Evolutionary conservation across 2,888 invertebrate species (phyloP), one percentile per base, ranked within the genome.

Genomic region (Hirtodrosophila confusa): DNA sequence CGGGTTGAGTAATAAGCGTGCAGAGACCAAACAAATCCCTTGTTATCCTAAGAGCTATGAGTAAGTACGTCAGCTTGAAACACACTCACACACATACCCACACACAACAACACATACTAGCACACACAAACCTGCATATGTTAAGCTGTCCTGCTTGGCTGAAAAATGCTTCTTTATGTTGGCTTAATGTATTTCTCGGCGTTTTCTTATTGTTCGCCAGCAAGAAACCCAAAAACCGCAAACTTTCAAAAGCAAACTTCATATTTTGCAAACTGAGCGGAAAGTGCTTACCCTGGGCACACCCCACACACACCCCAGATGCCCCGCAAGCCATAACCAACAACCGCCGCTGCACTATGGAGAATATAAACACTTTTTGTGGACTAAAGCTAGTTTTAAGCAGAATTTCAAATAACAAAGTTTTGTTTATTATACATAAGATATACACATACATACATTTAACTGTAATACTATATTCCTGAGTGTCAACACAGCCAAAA

Each of bases 191-290:
- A 80, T 79, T 80, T 79, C 79, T 79, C 66, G 67, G 77, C 71
- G 65, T 72, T 79, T 79, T 72, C 79, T 79, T 71, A 79, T 80
- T 75, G 75, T 80, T 80, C 62, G 67, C 66, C 67, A 27, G 48
- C 68, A 62, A 78, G 80, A 78, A 80, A 75, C 69, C 77, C 73
- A 73, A 80, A 77, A 80, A 80, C 80, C 80, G 63, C 80, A 80
- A 80, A 80, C 75, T 80, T 80, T 78, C 75, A 69, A 80, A 79
- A 71, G 78, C 75, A 80, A 80, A 80, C 80, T 80, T 80, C 80
- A 80, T 80, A 80, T 80, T 80, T 80, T 80, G 78, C 73, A 80
- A 80, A 75, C 79, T 80, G 79, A 78, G 78, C 78, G 79, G 79
- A 80, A 80, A 80, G 80, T 72, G 62, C 69, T 68, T 56, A 37